These are phyloP conservation scores for Galeopterus variegatus DNA, from an alignment of 2,113 vertebrate genomes.

Conservation along the genomic window DNA sequence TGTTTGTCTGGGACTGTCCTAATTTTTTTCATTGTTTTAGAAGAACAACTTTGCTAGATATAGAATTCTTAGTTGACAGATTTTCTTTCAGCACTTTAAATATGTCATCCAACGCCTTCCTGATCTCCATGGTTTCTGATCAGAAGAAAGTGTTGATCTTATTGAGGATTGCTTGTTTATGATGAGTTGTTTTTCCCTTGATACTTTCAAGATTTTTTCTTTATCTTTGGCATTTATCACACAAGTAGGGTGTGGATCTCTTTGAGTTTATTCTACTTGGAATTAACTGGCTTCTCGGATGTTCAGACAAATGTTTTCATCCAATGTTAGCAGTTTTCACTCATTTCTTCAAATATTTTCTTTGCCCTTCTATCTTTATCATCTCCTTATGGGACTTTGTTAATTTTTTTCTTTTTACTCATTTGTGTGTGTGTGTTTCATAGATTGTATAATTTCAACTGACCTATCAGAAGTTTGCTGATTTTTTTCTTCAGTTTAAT, in stretches of 20 bases:
- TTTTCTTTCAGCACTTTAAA: neutral
- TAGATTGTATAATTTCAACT: neutral
- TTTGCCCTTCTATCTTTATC: neutral
- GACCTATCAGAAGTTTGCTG: neutral
- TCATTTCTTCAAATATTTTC: neutral
- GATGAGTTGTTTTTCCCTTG: neutral
- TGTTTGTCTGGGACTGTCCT: neutral
- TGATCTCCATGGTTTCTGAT: neutral
- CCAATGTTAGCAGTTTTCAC: neutral
- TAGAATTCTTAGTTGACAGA: neutral
- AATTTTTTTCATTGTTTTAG: neutral
- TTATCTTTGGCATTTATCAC: neutral
- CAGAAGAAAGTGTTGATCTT: neutral
- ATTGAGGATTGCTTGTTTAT: neutral
- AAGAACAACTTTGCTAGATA: neutral
- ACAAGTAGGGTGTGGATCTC: neutral
- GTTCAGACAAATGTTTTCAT: neutral
- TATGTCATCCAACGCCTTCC: neutral
- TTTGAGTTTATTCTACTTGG: neutral
- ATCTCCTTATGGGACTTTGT: neutral
- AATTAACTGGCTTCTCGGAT: neutral
- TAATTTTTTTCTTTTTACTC: neutral
- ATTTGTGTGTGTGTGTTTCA: neutral
- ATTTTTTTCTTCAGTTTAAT: neutral
- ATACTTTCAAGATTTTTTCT: neutral